Percentiles rank a stretch among this genome's conserved stretches.
Conservation (phyloP, 1,140 invertebrate genomes). For the Phenacoccus solenopsis region DNA sequence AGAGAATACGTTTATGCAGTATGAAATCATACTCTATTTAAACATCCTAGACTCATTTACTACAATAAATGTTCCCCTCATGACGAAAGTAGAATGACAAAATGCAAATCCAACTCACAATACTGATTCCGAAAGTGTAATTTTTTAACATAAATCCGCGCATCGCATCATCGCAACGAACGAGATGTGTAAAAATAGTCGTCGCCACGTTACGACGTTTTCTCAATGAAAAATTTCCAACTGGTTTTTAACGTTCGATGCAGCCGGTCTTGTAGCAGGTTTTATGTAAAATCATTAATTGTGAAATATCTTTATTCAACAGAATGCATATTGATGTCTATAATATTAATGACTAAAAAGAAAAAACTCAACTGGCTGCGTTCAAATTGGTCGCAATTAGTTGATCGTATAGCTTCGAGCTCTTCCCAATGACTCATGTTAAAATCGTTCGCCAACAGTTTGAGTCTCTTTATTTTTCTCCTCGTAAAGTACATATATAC, state of each 20-base stretch:
- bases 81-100: no score
- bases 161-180: no score
- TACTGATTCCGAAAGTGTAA: no score
- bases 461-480: no score
- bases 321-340: neutral
- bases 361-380: neutral
- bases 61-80: no score
- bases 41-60: no score
- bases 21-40: no score
- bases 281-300: neutral
- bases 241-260: neutral
- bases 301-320: slow-evolving; percentile 3
- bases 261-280: neutral
- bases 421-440: neutral
- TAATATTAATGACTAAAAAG: neutral
- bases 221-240: slow-evolving; percentile 3
- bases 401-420: neutral
- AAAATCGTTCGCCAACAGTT: no score
- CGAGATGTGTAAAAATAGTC: neutral
- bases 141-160: no score
- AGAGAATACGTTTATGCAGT: no score
- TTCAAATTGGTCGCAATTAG: neutral
- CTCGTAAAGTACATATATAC: no score
- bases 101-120: no score
- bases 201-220: neutral